Evolutionary conservation across 2,888 invertebrate species (phyloP), one percentile per base, ranked within the genome.

Genomic region (Nephrotoma guestfalica): DNA sequence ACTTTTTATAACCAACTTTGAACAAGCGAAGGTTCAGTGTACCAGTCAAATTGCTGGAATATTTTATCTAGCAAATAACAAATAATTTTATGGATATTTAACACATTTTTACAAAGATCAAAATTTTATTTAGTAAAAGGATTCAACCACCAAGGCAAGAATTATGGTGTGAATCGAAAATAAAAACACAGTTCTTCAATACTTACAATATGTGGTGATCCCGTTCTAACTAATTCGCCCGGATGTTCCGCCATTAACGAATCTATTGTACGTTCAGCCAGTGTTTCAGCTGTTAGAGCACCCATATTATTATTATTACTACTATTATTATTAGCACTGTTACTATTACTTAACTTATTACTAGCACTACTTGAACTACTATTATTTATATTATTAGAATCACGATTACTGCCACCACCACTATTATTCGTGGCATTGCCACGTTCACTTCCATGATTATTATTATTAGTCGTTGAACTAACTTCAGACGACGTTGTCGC

Each of bases 211-310:
- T 97, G 96, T 0, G 98, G 98, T 90, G 96, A 95, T n/a, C 98
- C 99, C 88, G 99, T 99, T 90, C 97, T 94, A 87, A 98, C 95
- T 88, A 99, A 92, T 92, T 97, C 97, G 18, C 97, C 98, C 3
- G 97, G 97, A 92, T 98, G 97, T 90, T 98, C 97, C 86, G 97
- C 96, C 87, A 98, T 92, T 88, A 97, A 93, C 86, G 96, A 96
- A 90, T 97, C 97, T 88, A 97, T 92, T 2, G 97, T 96, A 88
- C 97, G 93, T 90, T 97, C 97, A 85, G 96, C 96, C 88, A 97
- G 92, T 86, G 96, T 93, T 90, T 97, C 97, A 6, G 96, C 96
- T 41, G 96, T 96, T 91, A 97, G 91, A 42, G 94, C 91, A 0
- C 91, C 91, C 88, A 90, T 90, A 83, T 89, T 91, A 86, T 91